Conservation (phyloP, 2,888 invertebrate species). For the Papilio demoleus region DNA sequence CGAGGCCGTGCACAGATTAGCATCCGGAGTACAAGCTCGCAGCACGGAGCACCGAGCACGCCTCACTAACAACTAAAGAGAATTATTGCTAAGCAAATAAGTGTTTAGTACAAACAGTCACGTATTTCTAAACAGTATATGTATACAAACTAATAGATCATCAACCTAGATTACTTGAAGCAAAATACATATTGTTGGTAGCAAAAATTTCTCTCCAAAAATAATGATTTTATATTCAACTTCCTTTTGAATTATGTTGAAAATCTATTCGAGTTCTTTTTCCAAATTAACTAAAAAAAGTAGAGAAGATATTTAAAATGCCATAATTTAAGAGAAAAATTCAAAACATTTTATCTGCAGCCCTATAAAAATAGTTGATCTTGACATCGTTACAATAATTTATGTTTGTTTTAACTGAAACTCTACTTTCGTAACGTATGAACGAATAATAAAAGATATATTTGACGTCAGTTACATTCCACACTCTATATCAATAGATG, state of each 20-base stretch:
- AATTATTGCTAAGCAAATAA: constrained; percentile 27
- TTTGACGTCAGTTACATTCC: neutral
- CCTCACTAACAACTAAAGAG: constrained; percentile 11
- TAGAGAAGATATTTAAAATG: neutral
- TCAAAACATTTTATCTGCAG: constrained; percentile 2
- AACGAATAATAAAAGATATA: constrained; percentile 13
- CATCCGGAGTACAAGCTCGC: constrained; percentile 44
- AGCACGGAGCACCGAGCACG: constrained; percentile 8
- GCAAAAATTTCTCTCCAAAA: neutral
- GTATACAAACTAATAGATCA: neutral
- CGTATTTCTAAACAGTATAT: neutral
- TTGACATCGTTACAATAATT: constrained; percentile 16
- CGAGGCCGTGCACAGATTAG: constrained; percentile 45
- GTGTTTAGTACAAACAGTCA: neutral
- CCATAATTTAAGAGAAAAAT: neutral
- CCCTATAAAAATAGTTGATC: constrained; percentile 12
- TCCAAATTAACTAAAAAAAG: too few relatives aligned
- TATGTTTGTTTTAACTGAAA: constrained; percentile 4
- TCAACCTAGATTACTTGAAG: neutral
- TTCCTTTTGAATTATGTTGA: too few relatives aligned
- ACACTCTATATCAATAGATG: neutral
- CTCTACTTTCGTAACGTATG: constrained; percentile 1
- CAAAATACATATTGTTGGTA: neutral
- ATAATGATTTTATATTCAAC: too few relatives aligned
- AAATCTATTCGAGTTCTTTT: too few relatives aligned